phyloP scores from a whole-genome alignment of 1,140 invertebrate species.

The Drosophila takahashii region DNA sequence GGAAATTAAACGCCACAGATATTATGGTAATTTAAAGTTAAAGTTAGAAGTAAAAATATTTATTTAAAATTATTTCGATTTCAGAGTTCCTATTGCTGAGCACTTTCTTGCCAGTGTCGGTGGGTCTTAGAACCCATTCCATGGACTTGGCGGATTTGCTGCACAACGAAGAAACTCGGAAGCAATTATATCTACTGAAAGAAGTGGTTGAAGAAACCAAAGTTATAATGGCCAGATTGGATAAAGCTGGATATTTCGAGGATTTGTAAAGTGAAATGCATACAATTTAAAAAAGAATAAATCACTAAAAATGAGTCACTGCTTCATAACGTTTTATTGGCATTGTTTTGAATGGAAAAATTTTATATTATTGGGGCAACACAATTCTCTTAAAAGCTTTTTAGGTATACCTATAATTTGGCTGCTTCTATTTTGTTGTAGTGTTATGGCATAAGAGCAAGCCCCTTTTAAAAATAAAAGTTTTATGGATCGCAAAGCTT shows the following conservation, averaged over 20 bases:
- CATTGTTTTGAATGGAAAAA: too few relatives aligned
- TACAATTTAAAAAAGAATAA: neutral
- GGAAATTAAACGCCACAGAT: conserved; percentile 27
- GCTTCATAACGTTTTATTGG: too few relatives aligned
- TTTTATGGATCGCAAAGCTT: neutral
- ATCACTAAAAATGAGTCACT: too few relatives aligned
- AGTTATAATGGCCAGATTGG: conserved; percentile 39
- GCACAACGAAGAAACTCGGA: conserved; percentile 13
- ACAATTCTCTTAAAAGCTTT: too few relatives aligned
- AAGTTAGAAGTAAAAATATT: neutral
- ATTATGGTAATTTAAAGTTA: conserved; percentile 30
- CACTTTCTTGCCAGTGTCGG: conserved; percentile 35
- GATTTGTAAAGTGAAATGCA: conserved; percentile 8
- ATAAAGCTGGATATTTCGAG: conserved; percentile 53
- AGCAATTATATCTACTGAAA: conserved; percentile 16
- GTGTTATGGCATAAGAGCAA: too few relatives aligned
- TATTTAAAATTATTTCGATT: neutral
- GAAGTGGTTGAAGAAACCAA: conserved; percentile 44
- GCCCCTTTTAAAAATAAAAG: neutral
- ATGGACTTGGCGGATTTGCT: conserved; percentile 21
- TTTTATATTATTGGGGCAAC: too few relatives aligned
- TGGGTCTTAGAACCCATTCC: neutral
- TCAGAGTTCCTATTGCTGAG: conserved; percentile 44
- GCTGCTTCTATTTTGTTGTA: too few relatives aligned
- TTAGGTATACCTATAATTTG: too few relatives aligned